Percentiles rank a stretch among this genome's conserved stretches.
These are phyloP conservation scores for Drosophila azteca DNA, from an alignment of 1,140 invertebrate species.

Conservation along the genomic window DNA sequence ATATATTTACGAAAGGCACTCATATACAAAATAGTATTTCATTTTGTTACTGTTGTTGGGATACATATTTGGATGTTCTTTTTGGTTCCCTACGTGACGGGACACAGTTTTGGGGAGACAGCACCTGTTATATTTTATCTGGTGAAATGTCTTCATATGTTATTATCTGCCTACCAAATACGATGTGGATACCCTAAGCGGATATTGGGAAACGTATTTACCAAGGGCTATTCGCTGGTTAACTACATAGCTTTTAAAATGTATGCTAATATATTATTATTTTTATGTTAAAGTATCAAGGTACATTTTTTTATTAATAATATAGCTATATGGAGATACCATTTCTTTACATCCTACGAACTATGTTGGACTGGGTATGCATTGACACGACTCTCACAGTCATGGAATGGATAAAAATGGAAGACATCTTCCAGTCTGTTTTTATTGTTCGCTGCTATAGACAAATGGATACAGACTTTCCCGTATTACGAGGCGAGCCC, in stretches of 20 bases:
- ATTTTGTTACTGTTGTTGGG: constrained; percentile 93
- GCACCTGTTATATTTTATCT: constrained; percentile 98
- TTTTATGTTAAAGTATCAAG: too few species aligned
- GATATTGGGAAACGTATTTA: constrained; percentile 97
- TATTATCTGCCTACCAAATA: constrained; percentile 97
- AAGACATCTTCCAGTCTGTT: constrained; percentile 98
- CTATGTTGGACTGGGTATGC: constrained; percentile 99
- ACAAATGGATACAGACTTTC: constrained; percentile 94
- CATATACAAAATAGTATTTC: constrained; percentile 95
- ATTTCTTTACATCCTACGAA: constrained; percentile 97
- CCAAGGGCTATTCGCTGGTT: constrained; percentile 95
- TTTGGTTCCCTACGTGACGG: constrained; percentile 94
- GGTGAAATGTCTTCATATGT: constrained; percentile 96
- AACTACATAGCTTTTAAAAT: constrained; percentile 96
- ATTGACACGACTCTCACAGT: constrained; percentile 98
- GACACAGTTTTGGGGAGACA: constrained; percentile 93
- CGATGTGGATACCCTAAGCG: constrained; percentile 96
- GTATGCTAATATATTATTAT: constrained; percentile 84
- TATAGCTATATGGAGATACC: constrained; percentile 96
- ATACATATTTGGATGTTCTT: constrained; percentile 99
- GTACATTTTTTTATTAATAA: constrained; percentile 21
- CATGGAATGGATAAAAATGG: constrained; percentile 99
- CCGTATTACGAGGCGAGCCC: constrained; percentile 92
- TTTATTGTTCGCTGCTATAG: constrained; percentile 97
- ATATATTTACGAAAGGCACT: constrained; percentile 97